phyloP scores from a whole-genome alignment of 2,113 vertebrate species.

The Nettapus auritus region DNA sequence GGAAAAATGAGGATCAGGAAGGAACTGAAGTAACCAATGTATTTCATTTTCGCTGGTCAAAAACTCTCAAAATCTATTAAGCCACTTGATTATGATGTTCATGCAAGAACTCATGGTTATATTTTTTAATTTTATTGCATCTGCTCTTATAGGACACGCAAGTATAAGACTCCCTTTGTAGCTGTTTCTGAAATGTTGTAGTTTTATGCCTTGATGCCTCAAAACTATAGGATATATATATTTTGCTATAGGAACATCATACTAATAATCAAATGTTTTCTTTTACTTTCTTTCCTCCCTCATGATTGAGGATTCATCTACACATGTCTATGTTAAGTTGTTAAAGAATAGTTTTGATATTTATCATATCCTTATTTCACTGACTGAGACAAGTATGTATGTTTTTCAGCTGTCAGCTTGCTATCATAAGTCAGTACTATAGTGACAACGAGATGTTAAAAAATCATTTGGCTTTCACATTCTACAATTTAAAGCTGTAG shows the following conservation, averaged over 20 bases:
- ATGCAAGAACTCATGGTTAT: neutral
- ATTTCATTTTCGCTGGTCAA: neutral
- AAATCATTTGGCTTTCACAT: conserved; percentile 44
- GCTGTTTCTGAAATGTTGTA: neutral
- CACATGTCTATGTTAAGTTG: neutral
- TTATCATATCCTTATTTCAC: conserved; percentile 5
- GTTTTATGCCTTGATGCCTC: neutral
- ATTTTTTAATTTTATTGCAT: neutral
- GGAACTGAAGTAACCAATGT: neutral
- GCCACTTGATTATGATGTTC: neutral
- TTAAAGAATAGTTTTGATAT: neutral
- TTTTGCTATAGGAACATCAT: neutral
- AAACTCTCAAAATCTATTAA: neutral
- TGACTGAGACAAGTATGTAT: neutral
- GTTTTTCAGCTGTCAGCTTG: conserved; percentile 38
- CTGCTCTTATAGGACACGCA: neutral
- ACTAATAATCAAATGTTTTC: neutral
- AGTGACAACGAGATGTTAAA: neutral
- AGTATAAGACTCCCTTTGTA: neutral
- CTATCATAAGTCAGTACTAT: conserved; percentile 3
- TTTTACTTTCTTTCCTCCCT: neutral
- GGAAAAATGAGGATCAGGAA: neutral
- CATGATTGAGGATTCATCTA: neutral
- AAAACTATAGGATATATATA: neutral
- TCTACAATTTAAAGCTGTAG: conserved; percentile 15